Percentiles rank a stretch among this genome's conserved stretches.
These are phyloP conservation scores for Dioctria rufipes DNA, from an alignment of 2,888 invertebrate species.

Conservation along the genomic window DNA sequence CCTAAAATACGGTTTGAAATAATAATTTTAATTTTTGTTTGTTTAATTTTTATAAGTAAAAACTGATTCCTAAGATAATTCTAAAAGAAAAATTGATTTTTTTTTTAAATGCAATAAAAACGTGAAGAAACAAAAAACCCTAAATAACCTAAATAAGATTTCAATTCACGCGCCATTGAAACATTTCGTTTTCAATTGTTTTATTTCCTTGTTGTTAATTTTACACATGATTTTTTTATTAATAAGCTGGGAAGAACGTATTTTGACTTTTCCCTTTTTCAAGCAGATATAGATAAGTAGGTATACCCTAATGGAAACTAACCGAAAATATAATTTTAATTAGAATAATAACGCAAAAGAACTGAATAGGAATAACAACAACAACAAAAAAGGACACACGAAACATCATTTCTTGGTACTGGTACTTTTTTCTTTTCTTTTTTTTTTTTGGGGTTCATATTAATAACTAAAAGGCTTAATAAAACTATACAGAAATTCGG, in stretches of 20 bases:
- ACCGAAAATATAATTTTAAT: constrained; percentile 2
- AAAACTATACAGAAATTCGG: constrained; percentile 21
- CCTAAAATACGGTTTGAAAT: constrained; percentile 11
- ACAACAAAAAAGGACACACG: constrained; percentile 55
- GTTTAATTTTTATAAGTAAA: constrained; percentile 7
- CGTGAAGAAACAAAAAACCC: not conserved
- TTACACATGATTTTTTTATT: constrained; percentile 2
- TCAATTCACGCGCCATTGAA: not conserved
- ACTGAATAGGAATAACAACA: constrained; percentile 47
- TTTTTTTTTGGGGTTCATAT: constrained; percentile 4
- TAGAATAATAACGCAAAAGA: constrained; percentile 34
- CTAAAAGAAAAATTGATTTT: constrained; percentile 1
- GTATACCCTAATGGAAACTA: too few relatives aligned
- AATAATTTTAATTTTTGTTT: constrained; percentile 6
- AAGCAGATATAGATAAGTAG: not conserved
- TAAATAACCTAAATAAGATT: too few relatives aligned
- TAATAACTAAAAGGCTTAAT: constrained; percentile 19
- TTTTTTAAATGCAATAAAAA: constrained; percentile 21
- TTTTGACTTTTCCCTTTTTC: constrained; percentile 15
- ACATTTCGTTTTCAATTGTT: constrained; percentile 27
- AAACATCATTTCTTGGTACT: constrained; percentile 5
- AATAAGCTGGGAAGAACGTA: constrained; percentile 21
- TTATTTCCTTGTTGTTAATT: constrained; percentile 48
- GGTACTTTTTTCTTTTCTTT: constrained; percentile 26
- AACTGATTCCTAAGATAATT: not conserved